Percentiles rank a stretch among this genome's conserved stretches.
Evolutionary conservation across 2,113 vertebrate genomes (phyloP).

Genomic region (Oryzias javanicus): DNA sequence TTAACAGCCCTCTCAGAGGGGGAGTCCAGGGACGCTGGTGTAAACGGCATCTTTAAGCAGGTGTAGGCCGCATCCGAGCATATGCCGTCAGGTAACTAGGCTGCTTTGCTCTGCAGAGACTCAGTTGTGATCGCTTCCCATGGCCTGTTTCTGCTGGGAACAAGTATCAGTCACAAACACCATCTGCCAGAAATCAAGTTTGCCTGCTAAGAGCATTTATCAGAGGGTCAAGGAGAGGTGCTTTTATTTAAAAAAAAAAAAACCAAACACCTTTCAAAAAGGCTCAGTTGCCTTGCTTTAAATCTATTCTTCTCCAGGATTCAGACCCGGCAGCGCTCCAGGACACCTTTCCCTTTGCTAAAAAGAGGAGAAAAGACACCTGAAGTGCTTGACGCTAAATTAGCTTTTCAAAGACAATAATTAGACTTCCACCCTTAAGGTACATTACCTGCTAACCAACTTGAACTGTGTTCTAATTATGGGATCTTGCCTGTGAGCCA

Average conservation of each 20-base stretch:
- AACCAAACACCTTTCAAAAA: constrained; percentile 23
- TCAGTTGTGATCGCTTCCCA: constrained; percentile 73
- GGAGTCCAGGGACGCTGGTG: constrained; percentile 67
- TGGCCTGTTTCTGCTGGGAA: constrained; percentile 83
- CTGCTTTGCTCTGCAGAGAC: constrained; percentile 74
- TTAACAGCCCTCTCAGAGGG: constrained; percentile 61
- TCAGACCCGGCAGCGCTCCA: constrained; percentile 50
- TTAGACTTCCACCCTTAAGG: constrained; percentile 81
- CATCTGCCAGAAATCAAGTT: constrained; percentile 84
- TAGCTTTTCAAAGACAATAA: constrained; percentile 84
- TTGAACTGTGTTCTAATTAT: constrained; percentile 83
- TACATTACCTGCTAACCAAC: constrained; percentile 83
- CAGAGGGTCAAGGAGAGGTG: constrained; percentile 53
- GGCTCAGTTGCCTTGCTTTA: constrained; percentile 10
- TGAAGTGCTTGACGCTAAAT: constrained; percentile 82
- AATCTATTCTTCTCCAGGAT: constrained; percentile 37
- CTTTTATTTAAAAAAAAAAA: constrained; percentile 39
- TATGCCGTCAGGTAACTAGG: constrained; percentile 80
- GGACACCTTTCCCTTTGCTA: constrained; percentile 70
- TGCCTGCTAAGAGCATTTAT: constrained; percentile 71
- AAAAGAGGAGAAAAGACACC: constrained; percentile 74
- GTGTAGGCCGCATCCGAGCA: constrained; percentile 83
- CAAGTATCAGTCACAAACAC: constrained; percentile 80
- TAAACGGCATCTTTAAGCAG: constrained; percentile 79
- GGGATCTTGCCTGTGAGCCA: constrained; percentile 73